A percentile compares a stretch with the other conserved stretches of the same genome.
Evolutionary conservation across 1,140 invertebrate species (phyloP).

Genomic region (Adoxophyes honmai): DNA sequence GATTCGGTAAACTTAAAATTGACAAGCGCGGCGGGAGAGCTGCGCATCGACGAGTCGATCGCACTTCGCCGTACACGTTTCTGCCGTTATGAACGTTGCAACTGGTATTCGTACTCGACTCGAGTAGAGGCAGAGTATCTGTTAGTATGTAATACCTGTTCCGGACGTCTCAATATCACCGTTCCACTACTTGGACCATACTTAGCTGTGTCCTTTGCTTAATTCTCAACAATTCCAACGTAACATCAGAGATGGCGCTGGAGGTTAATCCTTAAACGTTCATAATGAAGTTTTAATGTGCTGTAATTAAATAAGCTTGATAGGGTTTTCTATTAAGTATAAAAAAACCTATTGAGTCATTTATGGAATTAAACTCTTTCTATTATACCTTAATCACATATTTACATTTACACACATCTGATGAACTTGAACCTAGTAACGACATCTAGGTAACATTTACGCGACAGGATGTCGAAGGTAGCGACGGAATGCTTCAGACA

Average conservation of each 20-base stretch:
- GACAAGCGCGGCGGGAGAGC: slow-evolving; percentile 66
- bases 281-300: not conserved
- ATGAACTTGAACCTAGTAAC: not conserved
- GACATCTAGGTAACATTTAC: not conserved
- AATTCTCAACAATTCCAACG: slow-evolving; percentile 14
- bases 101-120: slow-evolving; percentile 20
- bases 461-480: no score
- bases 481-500: no score
- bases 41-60: slow-evolving; percentile 73
- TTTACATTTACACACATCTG: no score
- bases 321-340: no score
- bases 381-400: not conserved
- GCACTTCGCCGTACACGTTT: slow-evolving; percentile 76
- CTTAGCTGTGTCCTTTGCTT: not conserved
- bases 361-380: not conserved
- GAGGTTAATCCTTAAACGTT: slow-evolving; percentile 17
- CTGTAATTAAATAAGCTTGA: not conserved
- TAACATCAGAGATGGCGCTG: slow-evolving; percentile 27
- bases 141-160: slow-evolving; percentile 58
- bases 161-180: slow-evolving; percentile 45
- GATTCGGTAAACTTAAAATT: slow-evolving; percentile 66
- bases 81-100: slow-evolving; percentile 37
- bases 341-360: not conserved
- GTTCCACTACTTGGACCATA: slow-evolving; percentile 23
- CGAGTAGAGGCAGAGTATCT: slow-evolving; percentile 29